Evolutionary conservation across 2,888 invertebrate genomes (phyloP), one percentile per base, ranked within the genome.

Genomic region (Orthosia cruda): DNA sequence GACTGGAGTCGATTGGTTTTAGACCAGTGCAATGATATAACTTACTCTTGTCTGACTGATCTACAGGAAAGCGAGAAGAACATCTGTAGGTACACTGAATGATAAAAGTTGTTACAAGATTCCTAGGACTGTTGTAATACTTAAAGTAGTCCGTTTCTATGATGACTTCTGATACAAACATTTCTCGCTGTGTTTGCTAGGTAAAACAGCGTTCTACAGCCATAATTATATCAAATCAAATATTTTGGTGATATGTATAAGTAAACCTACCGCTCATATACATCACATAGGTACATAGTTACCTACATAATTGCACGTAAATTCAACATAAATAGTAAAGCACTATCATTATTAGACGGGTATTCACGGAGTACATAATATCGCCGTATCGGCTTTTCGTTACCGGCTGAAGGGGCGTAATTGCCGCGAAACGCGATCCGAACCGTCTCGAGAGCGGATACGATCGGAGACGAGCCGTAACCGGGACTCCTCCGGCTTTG

Each of bases 341-440:
- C 18, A 55, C 66, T 70, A 67, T 32, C 58, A 32, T 40, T 77
- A 71, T 77, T 26, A 71, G 70, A 49, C 26, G 32, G 15, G 65
- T 55, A 58, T 58, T 66, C 68, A n/a, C 62, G 58, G 23, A 74
- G 65, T 74, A 71, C 71, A 79, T 72, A 70, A 79, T 83, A 83
- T 79, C 79, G 74, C 23, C 66, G 83, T 83, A 82, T 82, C 81
- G 81, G 81, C 81, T 83, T 82, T 83, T 83, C 83, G 83, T 83
- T 82, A 83, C 83, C 79, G 66, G 79, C 71, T 83, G 87, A 87
- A 89, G 88, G 87, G 85, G 83, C 83, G 89, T 91, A 91, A 91
- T 91, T 91, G 91, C 81, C 90, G 89, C 85, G 89, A 91, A 91
- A 91, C 80, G 81, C 89, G 91, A 91, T 91, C 90, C 86, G 80